Conservation (phyloP, 2,797 vertebrate genomes). For the Onychomys arenicola region DNA sequence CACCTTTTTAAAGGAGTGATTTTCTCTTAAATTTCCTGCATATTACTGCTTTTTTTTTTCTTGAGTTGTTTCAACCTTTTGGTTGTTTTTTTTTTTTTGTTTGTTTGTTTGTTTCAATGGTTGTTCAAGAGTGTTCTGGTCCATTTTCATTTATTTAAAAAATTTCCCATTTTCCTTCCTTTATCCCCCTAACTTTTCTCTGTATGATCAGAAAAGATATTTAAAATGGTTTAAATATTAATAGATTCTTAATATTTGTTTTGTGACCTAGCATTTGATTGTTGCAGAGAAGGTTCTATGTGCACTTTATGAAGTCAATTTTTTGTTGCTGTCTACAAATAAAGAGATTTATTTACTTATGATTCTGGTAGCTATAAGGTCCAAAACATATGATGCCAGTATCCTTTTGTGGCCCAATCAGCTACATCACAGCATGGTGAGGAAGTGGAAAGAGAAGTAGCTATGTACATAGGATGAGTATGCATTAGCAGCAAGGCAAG, state of each 20-base stretch:
- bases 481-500: not conserved
- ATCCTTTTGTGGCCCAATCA: not conserved
- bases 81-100: too few species aligned
- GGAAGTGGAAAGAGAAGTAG: not conserved
- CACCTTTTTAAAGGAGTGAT: not conserved
- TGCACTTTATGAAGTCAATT: not conserved
- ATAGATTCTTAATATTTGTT: not conserved
- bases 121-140: not conserved
- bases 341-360: not conserved
- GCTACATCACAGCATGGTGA: too few species aligned
- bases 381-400: not conserved
- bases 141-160: too few species aligned
- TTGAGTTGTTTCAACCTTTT: not conserved
- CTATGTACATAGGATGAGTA: not conserved
- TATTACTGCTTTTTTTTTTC: not conserved
- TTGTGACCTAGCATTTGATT: not conserved
- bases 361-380: not conserved
- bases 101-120: too few species aligned
- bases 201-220: not conserved
- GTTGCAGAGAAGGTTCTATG: not conserved
- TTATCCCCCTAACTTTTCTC: not conserved
- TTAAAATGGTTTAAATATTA: not conserved
- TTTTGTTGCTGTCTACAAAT: not conserved
- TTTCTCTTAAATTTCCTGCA: not conserved
- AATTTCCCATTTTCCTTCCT: not conserved